Evolutionary conservation across 2,113 vertebrate species (phyloP).

Genomic region (Spizaetus ornatus): DNA sequence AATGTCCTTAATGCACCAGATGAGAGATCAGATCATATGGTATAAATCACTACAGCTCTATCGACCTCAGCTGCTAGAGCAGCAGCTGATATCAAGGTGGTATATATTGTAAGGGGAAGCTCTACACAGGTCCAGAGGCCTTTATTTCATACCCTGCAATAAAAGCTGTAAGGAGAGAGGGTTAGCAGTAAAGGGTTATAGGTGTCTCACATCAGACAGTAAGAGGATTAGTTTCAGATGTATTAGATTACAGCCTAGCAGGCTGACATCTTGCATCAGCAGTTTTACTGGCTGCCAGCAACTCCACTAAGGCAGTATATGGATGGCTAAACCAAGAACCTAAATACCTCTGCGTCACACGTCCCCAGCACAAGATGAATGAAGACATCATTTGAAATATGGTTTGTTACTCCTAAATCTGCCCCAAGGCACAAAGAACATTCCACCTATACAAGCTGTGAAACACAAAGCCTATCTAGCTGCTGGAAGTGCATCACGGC

Average conservation of each 20-base stretch:
- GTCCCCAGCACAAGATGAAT: constrained; percentile 32
- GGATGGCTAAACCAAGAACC: constrained; percentile 3
- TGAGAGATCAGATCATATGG: not conserved
- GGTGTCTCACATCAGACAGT: not conserved
- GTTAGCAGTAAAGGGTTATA: not conserved
- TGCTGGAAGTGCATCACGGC: not conserved
- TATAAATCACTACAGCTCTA: not conserved
- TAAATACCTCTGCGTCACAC: constrained; percentile 19
- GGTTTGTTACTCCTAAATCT: not conserved
- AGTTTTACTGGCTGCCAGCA: constrained; percentile 27
- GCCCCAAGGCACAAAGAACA: not conserved
- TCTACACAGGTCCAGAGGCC: not conserved
- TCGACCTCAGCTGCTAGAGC: not conserved
- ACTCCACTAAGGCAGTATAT: not conserved
- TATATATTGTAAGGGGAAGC: not conserved
- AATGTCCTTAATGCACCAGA: not conserved
- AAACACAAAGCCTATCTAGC: not conserved
- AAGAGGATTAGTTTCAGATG: constrained; percentile 51
- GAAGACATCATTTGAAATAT: not conserved
- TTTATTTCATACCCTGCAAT: not conserved
- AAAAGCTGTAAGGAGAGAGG: constrained; percentile 23
- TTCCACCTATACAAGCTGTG: not conserved
- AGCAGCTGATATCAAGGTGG: not conserved
- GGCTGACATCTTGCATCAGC: constrained; percentile 47
- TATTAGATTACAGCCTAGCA: constrained; percentile 64